Evolutionary conservation across 2,888 invertebrate genomes (phyloP).

Genomic region (Rhagophthalmus giganteus): DNA sequence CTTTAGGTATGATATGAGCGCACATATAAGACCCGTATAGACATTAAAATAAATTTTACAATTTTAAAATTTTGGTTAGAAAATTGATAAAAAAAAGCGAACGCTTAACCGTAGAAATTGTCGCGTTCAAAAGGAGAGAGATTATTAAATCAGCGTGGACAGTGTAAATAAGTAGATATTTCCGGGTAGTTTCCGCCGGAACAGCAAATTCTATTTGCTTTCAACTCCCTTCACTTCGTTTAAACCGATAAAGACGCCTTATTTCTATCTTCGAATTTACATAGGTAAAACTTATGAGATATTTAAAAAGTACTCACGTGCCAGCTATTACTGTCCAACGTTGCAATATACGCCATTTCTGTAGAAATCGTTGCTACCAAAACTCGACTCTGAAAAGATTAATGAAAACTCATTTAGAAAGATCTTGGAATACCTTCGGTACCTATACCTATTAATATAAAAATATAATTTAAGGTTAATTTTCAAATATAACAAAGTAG

Average conservation of each 20-base stretch:
- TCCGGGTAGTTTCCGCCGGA: slow-evolving; percentile 58
- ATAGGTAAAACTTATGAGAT: background rate
- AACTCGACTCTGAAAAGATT: background rate
- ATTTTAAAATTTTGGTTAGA: no score
- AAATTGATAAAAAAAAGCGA: no score
- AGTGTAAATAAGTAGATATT: slow-evolving; percentile 54
- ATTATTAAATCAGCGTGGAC: slow-evolving; percentile 56
- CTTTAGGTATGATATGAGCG: no score
- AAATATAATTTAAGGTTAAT: slow-evolving; percentile 3
- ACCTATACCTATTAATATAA: no score
- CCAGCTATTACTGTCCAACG: slow-evolving; percentile 59
- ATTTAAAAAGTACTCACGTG: slow-evolving; percentile 52
- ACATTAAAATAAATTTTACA: no score
- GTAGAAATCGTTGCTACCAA: no score
- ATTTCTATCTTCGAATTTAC: background rate
- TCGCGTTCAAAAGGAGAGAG: slow-evolving; percentile 26
- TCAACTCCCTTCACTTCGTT: slow-evolving; percentile 1
- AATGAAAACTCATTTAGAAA: background rate
- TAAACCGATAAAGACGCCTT: background rate
- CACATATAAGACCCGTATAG: no score
- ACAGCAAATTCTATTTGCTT: slow-evolving; percentile 56
- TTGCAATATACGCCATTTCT: slow-evolving; percentile 59
- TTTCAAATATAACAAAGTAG: slow-evolving; percentile 11
- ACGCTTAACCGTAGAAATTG: no score
- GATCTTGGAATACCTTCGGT: no score